A percentile compares a stretch with the other conserved stretches of the same genome.
Conservation (phyloP, 2,113 vertebrate species). For the Neofelis nebulosa region DNA sequence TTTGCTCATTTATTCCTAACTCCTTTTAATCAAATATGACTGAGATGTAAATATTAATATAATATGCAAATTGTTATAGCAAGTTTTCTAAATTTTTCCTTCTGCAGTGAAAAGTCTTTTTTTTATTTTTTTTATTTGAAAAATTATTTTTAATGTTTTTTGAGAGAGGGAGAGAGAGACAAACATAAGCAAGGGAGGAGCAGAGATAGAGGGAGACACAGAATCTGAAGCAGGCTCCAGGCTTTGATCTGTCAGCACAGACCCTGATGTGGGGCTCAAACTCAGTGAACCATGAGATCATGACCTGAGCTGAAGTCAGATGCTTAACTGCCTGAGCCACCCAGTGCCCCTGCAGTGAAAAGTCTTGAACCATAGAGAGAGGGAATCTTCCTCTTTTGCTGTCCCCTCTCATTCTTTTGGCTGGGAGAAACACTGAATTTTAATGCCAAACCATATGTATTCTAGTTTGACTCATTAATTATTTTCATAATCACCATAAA, state of each 20-base stretch:
- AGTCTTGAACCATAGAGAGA: not conserved
- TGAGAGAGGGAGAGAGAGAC: too few relatives aligned
- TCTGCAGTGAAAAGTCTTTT: not conserved
- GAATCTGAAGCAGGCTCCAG: too few relatives aligned
- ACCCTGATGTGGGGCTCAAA: too few relatives aligned
- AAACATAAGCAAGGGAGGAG: too few relatives aligned
- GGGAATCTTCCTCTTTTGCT: not conserved
- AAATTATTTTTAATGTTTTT: too few relatives aligned
- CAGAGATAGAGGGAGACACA: too few relatives aligned
- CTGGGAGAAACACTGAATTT: not conserved
- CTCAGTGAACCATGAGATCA: too few relatives aligned
- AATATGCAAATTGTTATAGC: not conserved
- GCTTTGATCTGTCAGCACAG: too few relatives aligned
- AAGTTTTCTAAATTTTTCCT: not conserved
- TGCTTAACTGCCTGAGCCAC: too few relatives aligned
- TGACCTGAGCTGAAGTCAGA: too few relatives aligned
- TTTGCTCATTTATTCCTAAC: not conserved
- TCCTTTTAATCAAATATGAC: not conserved
- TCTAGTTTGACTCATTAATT: not conserved
- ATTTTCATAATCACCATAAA: constrained; percentile 4
- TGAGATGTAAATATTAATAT: not conserved
- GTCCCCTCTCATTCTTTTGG: not conserved
- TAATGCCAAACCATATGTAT: not conserved
- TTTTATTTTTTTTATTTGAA: too few relatives aligned
- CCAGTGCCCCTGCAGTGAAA: not conserved